phyloP scores from a whole-genome alignment of 1,140 invertebrate species.

The Bathynomus jamesi region DNA sequence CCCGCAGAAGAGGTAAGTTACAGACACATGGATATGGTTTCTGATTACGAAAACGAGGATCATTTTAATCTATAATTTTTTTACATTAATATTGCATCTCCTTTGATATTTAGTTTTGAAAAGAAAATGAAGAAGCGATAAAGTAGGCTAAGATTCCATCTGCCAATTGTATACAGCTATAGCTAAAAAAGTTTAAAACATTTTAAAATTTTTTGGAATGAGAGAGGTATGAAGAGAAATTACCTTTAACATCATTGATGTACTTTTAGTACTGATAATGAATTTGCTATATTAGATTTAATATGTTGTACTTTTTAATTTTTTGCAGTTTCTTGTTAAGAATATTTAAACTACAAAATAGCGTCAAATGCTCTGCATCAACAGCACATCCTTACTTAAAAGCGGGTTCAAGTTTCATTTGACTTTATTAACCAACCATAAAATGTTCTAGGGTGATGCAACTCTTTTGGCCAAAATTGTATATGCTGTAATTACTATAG shows the following conservation, averaged over 20 bases:
- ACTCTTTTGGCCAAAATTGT: no score
- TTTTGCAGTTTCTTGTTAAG: no score
- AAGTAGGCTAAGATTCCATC: not conserved
- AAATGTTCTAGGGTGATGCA: no score
- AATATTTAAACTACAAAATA: no score
- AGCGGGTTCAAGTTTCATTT: not conserved
- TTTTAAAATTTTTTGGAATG: no score
- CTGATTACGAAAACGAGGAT: not conserved
- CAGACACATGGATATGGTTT: not conserved
- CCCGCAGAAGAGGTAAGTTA: constrained; percentile 20
- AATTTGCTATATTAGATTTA: no score
- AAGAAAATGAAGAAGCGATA: not conserved
- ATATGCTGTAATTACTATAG: no score
- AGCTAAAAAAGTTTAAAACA: not conserved
- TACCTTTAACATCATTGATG: no score
- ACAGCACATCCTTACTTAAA: not conserved
- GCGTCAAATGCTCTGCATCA: not conserved
- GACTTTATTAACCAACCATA: no score
- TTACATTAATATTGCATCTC: not conserved
- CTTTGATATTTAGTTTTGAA: not conserved
- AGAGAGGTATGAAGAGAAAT: no score
- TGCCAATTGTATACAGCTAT: not conserved
- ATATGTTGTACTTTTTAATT: no score
- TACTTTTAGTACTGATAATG: no score
- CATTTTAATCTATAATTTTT: not conserved